Evolutionary conservation across 2,888 invertebrate genomes (phyloP), one percentile per base, ranked within the genome.

Genomic region (Priocnemis perturbator): DNA sequence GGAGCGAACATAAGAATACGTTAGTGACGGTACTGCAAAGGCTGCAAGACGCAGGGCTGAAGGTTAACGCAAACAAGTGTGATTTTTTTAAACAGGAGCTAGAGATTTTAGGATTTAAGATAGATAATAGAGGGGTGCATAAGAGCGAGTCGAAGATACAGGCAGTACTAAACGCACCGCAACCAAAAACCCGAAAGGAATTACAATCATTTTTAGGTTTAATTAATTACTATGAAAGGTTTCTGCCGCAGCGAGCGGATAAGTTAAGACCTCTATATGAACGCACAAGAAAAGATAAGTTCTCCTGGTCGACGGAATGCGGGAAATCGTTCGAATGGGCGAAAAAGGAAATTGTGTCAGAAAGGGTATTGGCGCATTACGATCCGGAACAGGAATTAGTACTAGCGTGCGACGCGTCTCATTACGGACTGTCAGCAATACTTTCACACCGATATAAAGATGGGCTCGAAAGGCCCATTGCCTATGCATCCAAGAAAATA

Each of bases 141-240:
- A 80, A 77, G 37, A 60, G 63, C 26, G 50, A 58, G n/a, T 62
- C 67, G 11, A 83, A 81, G 64, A 70, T 81, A 0, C 21, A 67
- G 19, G 78, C 76, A 11, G 80, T 85, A 58, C 0, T 70, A 0
- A 66, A 77, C 7, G 75, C 79, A 15, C 78, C 77, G 17, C 26
- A 17, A 23, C 81, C 82, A 20, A 56, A 37, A 14, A 68, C 80
- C 60, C 68, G 67, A 7, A 70, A 76, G 57, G 65, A 80, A 56
- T 60, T 84, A 20, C 71, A 67, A 50, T 79, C 82, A 63, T 83
- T 83, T 68, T 64, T 81, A 9, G 83, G 84, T 17, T 47, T 82
- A 23, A 66, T 83, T 23, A 86, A 84, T 65, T 88, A 84, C 73
- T 87, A 87, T 67, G 74, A 80, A 3, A 77, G 80, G 63, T 87